These are phyloP conservation scores for Orchestia grillus DNA, from an alignment of 1,140 invertebrate genomes.

Conservation along the genomic window DNA sequence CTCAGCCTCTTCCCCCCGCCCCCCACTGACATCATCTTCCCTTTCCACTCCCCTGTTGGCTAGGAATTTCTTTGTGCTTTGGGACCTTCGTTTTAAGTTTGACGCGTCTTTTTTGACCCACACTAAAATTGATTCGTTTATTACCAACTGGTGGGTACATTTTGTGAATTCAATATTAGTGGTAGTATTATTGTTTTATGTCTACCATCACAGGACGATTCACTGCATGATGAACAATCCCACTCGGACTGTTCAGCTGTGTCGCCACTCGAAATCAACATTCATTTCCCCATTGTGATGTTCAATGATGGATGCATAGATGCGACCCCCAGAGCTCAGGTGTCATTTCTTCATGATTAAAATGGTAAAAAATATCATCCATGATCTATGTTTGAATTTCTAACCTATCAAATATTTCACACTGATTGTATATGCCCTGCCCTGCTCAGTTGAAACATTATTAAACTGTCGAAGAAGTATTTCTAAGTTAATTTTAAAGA, in stretches of 20 bases:
- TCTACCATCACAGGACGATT: background rate
- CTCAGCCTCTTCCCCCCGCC: background rate
- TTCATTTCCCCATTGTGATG: background rate
- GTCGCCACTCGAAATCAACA: background rate
- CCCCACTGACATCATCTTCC: background rate
- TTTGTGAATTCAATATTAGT: too few relatives aligned
- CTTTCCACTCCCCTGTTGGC: slow-evolving; percentile 2
- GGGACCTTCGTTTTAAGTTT: background rate
- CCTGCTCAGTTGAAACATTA: too few relatives aligned
- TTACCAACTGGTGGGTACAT: background rate
- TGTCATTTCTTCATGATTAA: background rate
- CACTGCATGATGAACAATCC: background rate
- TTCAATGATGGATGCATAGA: background rate
- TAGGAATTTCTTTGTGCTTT: slow-evolving; percentile 30
- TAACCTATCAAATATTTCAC: background rate
- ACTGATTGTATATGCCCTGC: background rate
- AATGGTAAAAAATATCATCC: background rate
- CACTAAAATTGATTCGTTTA: background rate
- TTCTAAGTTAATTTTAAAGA: background rate
- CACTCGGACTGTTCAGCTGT: background rate
- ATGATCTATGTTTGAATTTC: background rate
- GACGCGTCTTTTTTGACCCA: background rate
- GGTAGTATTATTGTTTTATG: background rate
- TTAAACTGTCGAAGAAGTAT: too few relatives aligned
- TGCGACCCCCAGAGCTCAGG: background rate